A percentile compares a stretch with the other conserved stretches of the same genome.
Evolutionary conservation across 2,888 invertebrate species (phyloP).

Genomic region (Sesia bembeciformis): DNA sequence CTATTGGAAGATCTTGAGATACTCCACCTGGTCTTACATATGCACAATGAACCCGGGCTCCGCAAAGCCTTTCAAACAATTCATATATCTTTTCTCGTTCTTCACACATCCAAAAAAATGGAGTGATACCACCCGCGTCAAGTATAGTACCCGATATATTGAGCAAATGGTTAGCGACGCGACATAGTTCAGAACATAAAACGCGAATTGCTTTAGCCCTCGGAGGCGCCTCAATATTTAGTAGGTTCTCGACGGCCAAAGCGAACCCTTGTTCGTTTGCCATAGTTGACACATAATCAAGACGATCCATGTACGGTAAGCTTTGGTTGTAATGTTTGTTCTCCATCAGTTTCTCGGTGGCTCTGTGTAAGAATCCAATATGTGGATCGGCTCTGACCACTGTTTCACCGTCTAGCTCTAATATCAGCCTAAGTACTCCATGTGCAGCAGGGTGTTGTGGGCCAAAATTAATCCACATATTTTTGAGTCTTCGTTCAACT

Average conservation of each 20-base stretch:
- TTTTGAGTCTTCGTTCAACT: constrained; percentile 76
- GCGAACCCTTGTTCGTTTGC: constrained; percentile 86
- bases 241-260: constrained; percentile 86
- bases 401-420: constrained; percentile 88
- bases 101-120: constrained; percentile 93
- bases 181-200: constrained; percentile 82
- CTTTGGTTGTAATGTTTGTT: constrained; percentile 90
- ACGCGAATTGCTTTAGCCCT: constrained; percentile 88
- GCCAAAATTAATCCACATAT: constrained; percentile 87
- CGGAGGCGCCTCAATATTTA: constrained; percentile 83
- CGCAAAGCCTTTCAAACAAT: constrained; percentile 87
- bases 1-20: constrained; percentile 68
- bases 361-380: constrained; percentile 89
- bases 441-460: constrained; percentile 95
- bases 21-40: constrained; percentile 91
- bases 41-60: constrained; percentile 87
- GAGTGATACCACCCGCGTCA: constrained; percentile 90
- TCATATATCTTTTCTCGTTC: constrained; percentile 91
- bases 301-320: constrained; percentile 89
- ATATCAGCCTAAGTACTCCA: constrained; percentile 86
- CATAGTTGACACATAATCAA: constrained; percentile 91
- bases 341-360: constrained; percentile 93
- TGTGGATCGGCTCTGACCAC: constrained; percentile 88
- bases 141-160: constrained; percentile 83
- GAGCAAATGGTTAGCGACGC: constrained; percentile 87